phyloP scores from a whole-genome alignment of 2,888 invertebrate genomes.

The Idaea biselata region DNA sequence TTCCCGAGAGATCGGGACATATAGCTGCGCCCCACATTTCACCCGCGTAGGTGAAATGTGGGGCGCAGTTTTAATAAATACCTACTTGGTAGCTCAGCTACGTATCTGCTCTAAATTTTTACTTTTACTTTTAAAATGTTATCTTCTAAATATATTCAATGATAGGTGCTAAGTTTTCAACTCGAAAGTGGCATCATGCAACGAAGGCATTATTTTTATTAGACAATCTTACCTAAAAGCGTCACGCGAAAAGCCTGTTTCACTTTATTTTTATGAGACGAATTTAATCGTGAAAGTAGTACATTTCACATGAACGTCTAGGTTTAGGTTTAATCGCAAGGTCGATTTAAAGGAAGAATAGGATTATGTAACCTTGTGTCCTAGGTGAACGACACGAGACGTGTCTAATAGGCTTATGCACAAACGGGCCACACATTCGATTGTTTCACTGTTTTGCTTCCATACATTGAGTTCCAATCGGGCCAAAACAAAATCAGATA shows the following conservation, averaged over 20 bases:
- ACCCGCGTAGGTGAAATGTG: too few species aligned
- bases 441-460: too few species aligned
- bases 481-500: too few species aligned
- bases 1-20: too few species aligned
- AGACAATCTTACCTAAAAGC: not conserved
- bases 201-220: not conserved
- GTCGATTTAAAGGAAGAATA: not conserved
- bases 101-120: not conserved
- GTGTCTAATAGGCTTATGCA: too few species aligned
- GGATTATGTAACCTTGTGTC: not conserved
- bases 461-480: too few species aligned
- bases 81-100: too few species aligned
- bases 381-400: too few species aligned
- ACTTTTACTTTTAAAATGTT: not conserved
- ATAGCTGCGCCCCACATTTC: too few species aligned
- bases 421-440: too few species aligned
- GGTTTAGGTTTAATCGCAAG: not conserved
- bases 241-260: conserved; percentile 11
- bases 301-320: conserved; percentile 7
- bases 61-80: too few species aligned
- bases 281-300: conserved; percentile 2
- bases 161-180: not conserved
- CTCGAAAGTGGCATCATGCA: not conserved
- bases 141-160: conserved; percentile 2
- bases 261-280: conserved; percentile 3